Base-by-base conservation (phyloP, 2,888 invertebrate species). In the Acholoe squamosa region DNA sequence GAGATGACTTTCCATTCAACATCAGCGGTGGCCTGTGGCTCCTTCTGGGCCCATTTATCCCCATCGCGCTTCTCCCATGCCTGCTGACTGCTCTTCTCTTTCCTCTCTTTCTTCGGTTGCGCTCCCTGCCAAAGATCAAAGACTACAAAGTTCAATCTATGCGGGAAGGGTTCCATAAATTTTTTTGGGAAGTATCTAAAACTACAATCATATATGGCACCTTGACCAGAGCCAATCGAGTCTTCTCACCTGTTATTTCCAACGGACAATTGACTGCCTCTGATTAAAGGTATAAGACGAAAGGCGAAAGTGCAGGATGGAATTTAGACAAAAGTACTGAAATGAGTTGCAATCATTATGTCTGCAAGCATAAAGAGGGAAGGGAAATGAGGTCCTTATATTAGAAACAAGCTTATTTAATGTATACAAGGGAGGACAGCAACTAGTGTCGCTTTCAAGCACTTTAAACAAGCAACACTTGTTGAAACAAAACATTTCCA, bases 311-410 rank as follows among this genome's bases (percentile, higher is more conserved):
- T 80, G 80, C 80, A 80, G 80, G 34, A 43, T 80, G 80, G 43
- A 80, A 80, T 80, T 80, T 80, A 80, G 80, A 80, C 80, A 80
- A 80, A 80, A 80, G 80, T 80, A 80, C n/a, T 14, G 80, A 80
- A 80, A 80, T 7, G n/a, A 43, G 33, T 80, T 80, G 80, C 80
- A 28, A 80, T 80, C 34, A 34, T 80, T 80, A 80, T 19, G 0
- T 80, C 80, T n/a, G 80, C 80, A 80, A 43, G 80, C 80, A 80
- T 43, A 43, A 80, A 80, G 33, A 76, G 80, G 80, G 80, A 43
- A 34, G 80, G 33, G 43, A 16, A n/a, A 80, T 33, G 76, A n/a
- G 76, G 80, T 34, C 80, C 80, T 80, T 80, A 80, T 22, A 22
- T 80, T 34, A 43, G 10, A 33, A 80, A 80, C 34, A 80, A n/a